Percentiles rank a stretch among this genome's conserved stretches.
Conservation (phyloP, 1,140 invertebrate species). For the Galleria mellonella region DNA sequence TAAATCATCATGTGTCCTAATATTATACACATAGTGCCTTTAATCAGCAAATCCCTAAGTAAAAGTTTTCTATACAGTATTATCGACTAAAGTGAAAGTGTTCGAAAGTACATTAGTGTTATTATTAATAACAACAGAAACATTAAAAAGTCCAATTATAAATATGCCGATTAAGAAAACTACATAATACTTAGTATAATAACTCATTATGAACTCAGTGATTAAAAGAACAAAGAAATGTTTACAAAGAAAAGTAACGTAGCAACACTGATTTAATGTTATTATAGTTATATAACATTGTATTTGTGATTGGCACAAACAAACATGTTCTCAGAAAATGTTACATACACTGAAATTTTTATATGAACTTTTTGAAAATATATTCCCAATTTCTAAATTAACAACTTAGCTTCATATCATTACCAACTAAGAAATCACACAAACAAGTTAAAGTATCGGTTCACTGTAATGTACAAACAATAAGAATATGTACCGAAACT, state of each 20-base stretch:
- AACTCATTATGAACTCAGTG: conserved; percentile 1
- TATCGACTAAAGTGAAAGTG: conserved; percentile 1
- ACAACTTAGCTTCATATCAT: no score
- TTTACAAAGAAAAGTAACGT: conserved; percentile 63
- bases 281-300: conserved; percentile 10
- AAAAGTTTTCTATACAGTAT: background rate
- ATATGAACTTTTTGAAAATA: no score
- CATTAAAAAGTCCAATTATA: background rate
- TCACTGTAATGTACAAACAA: no score
- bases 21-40: conserved; percentile 4
- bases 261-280: conserved; percentile 33
- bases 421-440: no score
- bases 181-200: background rate
- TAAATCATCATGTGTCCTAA: conserved; percentile 41
- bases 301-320: background rate
- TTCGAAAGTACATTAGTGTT: background rate
- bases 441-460: no score
- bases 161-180: background rate
- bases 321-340: no score
- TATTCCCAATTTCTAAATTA: no score
- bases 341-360: no score
- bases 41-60: background rate
- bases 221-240: conserved; percentile 41
- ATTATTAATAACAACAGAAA: background rate
- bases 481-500: no score